phyloP scores from a whole-genome alignment of 1,140 invertebrate genomes.

The Mamestra configurata region DNA sequence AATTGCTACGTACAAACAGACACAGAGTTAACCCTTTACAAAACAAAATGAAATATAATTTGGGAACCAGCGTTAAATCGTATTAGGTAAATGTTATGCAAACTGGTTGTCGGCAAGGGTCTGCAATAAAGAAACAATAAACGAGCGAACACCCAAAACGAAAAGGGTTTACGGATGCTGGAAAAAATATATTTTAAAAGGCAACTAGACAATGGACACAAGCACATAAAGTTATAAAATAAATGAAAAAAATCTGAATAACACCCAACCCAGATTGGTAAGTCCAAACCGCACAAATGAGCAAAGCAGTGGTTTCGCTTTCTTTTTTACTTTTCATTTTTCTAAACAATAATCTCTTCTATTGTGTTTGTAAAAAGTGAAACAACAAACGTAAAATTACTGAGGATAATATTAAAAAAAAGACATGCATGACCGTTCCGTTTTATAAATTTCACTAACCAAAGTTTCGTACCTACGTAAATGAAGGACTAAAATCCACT shows the following conservation, averaged over 20 bases:
- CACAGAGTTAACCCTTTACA: constrained; percentile 43
- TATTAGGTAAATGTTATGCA: constrained; percentile 67
- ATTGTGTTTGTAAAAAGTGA: constrained; percentile 37
- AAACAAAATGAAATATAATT: constrained; percentile 52
- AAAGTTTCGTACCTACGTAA: too few species aligned
- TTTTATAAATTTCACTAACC: too few species aligned
- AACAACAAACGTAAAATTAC: background rate
- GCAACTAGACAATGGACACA: constrained; percentile 71
- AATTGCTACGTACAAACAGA: constrained; percentile 14
- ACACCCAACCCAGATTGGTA: constrained; percentile 59
- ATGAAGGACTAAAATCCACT: background rate
- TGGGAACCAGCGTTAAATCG: constrained; percentile 53
- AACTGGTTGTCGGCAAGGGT: constrained; percentile 63
- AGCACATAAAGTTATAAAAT: constrained; percentile 69
- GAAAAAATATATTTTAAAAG: constrained; percentile 68
- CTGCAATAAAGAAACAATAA: constrained; percentile 74
- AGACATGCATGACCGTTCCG: too few species aligned
- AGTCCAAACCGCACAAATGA: constrained; percentile 63
- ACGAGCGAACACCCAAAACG: constrained; percentile 71
- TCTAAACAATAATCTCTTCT: constrained; percentile 20
- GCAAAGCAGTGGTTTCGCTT: constrained; percentile 55
- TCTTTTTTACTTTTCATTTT: constrained; percentile 48
- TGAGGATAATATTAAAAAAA: too few species aligned
- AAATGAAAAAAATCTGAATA: constrained; percentile 69
- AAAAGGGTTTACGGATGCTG: constrained; percentile 64